Conservation (phyloP, 2,113 vertebrate species). For the Smithornis capensis region DNA sequence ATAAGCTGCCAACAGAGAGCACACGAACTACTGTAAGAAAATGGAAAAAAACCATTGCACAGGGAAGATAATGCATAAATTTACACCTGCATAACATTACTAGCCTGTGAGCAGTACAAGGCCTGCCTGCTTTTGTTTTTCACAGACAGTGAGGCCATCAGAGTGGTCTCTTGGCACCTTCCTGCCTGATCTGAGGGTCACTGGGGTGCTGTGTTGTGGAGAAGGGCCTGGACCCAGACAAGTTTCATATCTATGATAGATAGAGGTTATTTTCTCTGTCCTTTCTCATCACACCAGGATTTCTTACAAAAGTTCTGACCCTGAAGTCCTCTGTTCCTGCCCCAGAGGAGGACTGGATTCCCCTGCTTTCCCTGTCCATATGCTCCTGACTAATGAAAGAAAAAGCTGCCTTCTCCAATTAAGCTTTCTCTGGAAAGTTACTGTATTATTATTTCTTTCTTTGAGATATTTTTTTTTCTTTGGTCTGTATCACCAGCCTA, state of each 20-base stretch:
- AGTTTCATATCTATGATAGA: background rate
- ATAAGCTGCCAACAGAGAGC: background rate
- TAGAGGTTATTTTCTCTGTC: background rate
- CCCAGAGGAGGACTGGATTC: background rate
- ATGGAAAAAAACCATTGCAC: rapidly evolving
- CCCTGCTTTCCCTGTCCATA: background rate
- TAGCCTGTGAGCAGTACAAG: background rate
- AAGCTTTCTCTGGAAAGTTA: background rate
- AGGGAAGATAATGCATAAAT: background rate
- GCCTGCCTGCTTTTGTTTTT: background rate
- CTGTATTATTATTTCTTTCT: background rate
- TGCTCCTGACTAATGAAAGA: background rate
- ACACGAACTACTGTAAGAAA: background rate
- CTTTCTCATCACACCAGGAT: background rate
- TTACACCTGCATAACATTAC: background rate
- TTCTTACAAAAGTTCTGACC: background rate
- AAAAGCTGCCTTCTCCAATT: background rate
- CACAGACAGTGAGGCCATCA: background rate
- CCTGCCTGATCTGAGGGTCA: background rate
- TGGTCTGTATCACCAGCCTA: background rate
- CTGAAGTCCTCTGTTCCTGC: background rate
- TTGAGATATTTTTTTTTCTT: background rate
- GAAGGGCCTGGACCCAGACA: background rate
- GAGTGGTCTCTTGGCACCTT: background rate
- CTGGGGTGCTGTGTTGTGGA: background rate